Evolutionary conservation across 2,888 invertebrate species (phyloP).

Genomic region (Sesia bembeciformis): DNA sequence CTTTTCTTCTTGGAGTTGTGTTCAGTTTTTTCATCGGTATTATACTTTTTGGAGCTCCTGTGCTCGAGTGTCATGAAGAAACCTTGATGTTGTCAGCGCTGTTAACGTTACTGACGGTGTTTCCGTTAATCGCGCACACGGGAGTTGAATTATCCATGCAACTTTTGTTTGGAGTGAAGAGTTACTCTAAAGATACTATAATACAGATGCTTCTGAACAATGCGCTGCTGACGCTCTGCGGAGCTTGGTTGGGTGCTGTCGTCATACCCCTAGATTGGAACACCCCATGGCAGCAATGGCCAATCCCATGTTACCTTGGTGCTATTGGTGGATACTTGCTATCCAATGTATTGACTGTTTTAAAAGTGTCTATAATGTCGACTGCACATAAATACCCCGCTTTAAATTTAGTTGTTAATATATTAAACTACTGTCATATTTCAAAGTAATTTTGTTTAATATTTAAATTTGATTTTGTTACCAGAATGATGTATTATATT

Average conservation of each 20-base stretch:
- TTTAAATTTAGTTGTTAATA: conserved; percentile 36
- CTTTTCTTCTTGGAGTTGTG: conserved; percentile 57
- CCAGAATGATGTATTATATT: neutral
- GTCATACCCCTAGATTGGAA: conserved; percentile 95
- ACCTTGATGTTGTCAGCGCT: conserved; percentile 79
- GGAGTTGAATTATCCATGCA: conserved; percentile 74
- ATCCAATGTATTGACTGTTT: conserved; percentile 70
- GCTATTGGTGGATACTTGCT: conserved; percentile 76
- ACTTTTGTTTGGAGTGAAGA: conserved; percentile 67
- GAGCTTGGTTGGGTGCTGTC: conserved; percentile 89
- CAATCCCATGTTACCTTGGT: conserved; percentile 81
- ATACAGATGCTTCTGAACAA: conserved; percentile 74
- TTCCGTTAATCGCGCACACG: conserved; percentile 76
- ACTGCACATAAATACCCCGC: conserved; percentile 50
- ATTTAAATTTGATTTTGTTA: neutral
- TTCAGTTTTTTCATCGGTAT: conserved; percentile 74
- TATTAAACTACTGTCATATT: conserved; percentile 37
- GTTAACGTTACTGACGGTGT: conserved; percentile 75
- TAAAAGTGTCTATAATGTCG: conserved; percentile 48
- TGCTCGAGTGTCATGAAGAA: conserved; percentile 77
- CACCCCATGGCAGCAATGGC: conserved; percentile 90
- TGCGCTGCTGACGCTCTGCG: conserved; percentile 76
- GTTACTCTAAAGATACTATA: conserved; percentile 64
- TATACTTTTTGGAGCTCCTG: conserved; percentile 80
- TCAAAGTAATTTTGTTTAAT: conserved; percentile 23